These are phyloP conservation scores for Ailurus styani DNA, from an alignment of 2,113 vertebrate species.

Conservation along the genomic window DNA sequence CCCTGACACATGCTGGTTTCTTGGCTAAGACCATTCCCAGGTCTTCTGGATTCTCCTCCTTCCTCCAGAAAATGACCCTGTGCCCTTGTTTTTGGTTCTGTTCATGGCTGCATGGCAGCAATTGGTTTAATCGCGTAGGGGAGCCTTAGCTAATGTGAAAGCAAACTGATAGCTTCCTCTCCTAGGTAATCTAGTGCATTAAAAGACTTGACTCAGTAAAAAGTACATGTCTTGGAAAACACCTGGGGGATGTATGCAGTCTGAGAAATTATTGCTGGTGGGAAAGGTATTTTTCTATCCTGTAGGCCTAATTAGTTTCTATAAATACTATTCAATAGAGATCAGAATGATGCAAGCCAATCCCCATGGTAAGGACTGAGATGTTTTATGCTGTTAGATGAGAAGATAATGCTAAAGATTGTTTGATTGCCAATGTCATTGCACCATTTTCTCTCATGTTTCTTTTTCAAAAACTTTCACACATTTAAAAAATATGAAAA, in stretches of 20 bases:
- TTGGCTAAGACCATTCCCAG: background rate
- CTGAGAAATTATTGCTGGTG: background rate
- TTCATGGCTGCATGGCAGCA: background rate
- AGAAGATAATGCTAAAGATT: background rate
- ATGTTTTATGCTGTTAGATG: background rate
- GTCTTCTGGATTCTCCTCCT: background rate
- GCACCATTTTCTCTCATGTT: background rate
- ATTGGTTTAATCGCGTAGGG: background rate
- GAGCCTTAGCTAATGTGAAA: background rate
- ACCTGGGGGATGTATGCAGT: background rate
- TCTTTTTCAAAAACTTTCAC: background rate
- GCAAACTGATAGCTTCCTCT: background rate
- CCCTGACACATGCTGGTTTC: background rate
- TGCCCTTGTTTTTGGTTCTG: background rate
- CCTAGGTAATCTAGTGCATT: background rate
- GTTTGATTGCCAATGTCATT: background rate
- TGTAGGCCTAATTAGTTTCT: constrained; percentile 5
- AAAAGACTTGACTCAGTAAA: background rate
- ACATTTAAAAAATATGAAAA: background rate
- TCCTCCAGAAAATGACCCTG: fast-evolving
- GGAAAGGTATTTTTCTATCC: background rate
- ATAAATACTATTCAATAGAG: background rate
- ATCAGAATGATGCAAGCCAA: background rate
- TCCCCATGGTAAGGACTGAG: background rate
- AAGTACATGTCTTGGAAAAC: background rate